Evolutionary conservation across 2,888 invertebrate species (phyloP), one percentile per base, ranked within the genome.

Genomic region (Cryptocheilus praepositus): DNA sequence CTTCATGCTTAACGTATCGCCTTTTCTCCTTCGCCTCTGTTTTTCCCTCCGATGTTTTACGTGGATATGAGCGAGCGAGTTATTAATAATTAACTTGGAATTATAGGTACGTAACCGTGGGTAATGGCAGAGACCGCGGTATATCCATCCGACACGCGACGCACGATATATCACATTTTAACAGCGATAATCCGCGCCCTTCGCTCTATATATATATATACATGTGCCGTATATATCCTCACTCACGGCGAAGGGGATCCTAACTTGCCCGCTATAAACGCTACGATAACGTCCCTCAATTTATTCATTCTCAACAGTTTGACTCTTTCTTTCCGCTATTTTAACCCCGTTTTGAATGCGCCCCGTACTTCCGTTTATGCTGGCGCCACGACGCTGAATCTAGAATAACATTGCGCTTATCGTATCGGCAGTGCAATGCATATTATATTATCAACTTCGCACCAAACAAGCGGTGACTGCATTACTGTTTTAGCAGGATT

Each of bases 221-320:
- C 51, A 19, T n/a, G n/a, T n/a, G n/a, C 18, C 36, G 2, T 58
- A 57, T 57, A 21, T 54, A 65, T 61, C 22, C 44, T 53, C 49
- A 21, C 52, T 15, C 16, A 49, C 13, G 22, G 52, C 36, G 11
- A 8, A 36, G 36, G 36, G 36, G 36, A 36, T 36, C 36, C 36
- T 4, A 11, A 36, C 11, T 36, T 36, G 36, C 7, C 36, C 36
- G 36, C 36, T 11, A 36, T 51, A 25, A 22, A 46, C 54, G 66
- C 52, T 61, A n/a, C 65, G 70, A 71, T 71, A 78, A 74, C 67
- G 72, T 67, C 63, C 60, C 58, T 67, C 71, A 71, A 81, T 67
- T 74, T 77, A 80, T 79, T 80, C 78, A 77, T 75, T 64, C 66
- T 46, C 70, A 61, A 66, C 65, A 66, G 36, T 68, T 76, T 67